Evolutionary conservation across 2,797 vertebrate genomes (phyloP).

Genomic region (Pseudochaenichthys georgianus): DNA sequence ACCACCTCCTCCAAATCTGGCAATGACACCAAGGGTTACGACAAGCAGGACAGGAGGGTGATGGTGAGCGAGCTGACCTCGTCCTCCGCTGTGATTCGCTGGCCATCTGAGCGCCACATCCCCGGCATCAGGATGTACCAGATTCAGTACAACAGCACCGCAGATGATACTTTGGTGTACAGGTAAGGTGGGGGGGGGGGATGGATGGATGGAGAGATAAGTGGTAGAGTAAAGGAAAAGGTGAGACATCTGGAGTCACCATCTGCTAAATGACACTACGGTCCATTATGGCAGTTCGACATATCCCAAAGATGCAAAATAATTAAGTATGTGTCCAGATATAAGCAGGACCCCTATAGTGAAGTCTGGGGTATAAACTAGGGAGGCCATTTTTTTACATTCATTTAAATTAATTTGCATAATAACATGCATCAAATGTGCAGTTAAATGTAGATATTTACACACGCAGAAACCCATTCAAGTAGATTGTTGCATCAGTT

Average conservation of each 20-base stretch:
- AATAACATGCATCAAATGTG: background rate
- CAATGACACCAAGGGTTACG: constrained; percentile 88
- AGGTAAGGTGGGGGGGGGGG: constrained; percentile 83
- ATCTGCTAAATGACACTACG: constrained; percentile 66
- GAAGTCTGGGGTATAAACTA: background rate
- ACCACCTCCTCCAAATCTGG: constrained; percentile 91
- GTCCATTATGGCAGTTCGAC: constrained; percentile 44
- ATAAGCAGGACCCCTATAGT: constrained; percentile 39
- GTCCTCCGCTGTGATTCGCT: constrained; percentile 91
- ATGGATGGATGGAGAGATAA: background rate
- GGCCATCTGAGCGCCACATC: constrained; percentile 93
- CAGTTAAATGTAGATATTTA: constrained; percentile 5
- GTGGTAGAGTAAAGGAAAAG: constrained; percentile 40
- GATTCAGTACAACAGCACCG: constrained; percentile 96
- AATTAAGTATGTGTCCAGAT: constrained; percentile 49
- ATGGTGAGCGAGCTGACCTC: constrained; percentile 90
- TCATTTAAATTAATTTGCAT: background rate
- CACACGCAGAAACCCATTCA: constrained; percentile 18
- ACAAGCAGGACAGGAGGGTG: constrained; percentile 89
- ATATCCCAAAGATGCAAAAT: constrained; percentile 56
- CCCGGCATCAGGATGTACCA: constrained; percentile 97
- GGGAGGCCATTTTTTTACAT: constrained; percentile 15
- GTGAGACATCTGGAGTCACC: constrained; percentile 71
- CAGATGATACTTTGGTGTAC: constrained; percentile 94
- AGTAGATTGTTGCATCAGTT: constrained; percentile 23